These are phyloP conservation scores for Cyanoramphus novaezelandiae DNA, from an alignment of 2,113 vertebrate species.

Conservation along the genomic window DNA sequence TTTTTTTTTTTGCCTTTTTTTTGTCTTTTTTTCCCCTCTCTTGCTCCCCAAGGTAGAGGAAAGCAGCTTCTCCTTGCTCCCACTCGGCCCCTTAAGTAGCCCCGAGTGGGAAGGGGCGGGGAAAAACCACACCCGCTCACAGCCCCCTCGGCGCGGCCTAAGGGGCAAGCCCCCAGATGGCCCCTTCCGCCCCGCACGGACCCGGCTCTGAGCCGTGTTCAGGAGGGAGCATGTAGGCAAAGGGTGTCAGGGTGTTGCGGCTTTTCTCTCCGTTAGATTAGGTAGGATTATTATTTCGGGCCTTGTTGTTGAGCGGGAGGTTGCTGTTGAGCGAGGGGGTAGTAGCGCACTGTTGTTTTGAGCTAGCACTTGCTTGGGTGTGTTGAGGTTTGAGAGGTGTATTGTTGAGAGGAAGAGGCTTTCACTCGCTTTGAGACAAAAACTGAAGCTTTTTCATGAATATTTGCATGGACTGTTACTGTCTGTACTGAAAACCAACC, in stretches of 20 bases:
- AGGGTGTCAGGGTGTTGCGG: accelerated
- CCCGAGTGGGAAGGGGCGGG: constrained; percentile 35
- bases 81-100: background rate
- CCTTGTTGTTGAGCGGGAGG: background rate
- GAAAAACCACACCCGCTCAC: background rate
- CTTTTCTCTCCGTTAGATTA: background rate
- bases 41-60: no score
- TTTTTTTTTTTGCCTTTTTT: accelerated
- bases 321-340: accelerated
- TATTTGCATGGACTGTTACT: background rate
- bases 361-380: background rate
- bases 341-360: background rate
- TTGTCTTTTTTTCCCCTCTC: no score
- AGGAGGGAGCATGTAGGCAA: accelerated
- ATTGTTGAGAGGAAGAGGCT: background rate
- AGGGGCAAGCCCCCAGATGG: background rate
- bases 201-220: accelerated
- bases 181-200: accelerated
- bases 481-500: background rate
- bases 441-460: background rate
- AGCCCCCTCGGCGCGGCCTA: background rate
- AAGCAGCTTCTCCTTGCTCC: accelerated
- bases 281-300: background rate
- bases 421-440: background rate
- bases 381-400: background rate